A percentile compares a stretch with the other conserved stretches of the same genome.
These are phyloP conservation scores for Tretioscincus oriximinensis DNA, from an alignment of 2,113 vertebrate species.

Conservation along the genomic window DNA sequence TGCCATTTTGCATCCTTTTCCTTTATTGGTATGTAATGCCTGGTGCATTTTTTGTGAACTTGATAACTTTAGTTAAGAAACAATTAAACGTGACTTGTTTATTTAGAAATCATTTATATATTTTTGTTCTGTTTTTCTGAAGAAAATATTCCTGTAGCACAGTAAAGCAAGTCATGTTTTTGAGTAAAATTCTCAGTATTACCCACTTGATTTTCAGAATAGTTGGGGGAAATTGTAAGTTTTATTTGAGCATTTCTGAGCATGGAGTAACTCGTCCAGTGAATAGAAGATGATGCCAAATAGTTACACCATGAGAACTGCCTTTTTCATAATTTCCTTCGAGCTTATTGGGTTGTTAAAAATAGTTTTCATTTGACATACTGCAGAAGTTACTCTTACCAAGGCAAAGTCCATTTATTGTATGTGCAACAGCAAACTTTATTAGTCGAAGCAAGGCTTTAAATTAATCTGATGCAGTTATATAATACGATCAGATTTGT, in stretches of 20 bases:
- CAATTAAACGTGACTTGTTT: no score
- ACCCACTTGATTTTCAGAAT: background rate
- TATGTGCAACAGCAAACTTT: no score
- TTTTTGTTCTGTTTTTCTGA: constrained; percentile 6
- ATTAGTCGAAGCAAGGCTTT: no score
- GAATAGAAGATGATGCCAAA: background rate
- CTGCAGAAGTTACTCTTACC: constrained; percentile 33
- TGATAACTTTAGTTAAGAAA: no score
- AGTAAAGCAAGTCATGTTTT: background rate
- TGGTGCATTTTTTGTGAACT: no score
- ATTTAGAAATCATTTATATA: background rate
- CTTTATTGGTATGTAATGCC: no score
- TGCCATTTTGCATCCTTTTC: no score
- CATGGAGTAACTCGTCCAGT: background rate
- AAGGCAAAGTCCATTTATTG: no score
- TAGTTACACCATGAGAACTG: background rate
- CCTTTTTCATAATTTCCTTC: constrained; percentile 36
- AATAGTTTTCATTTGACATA: constrained; percentile 16
- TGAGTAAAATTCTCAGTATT: background rate
- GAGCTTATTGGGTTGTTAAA: constrained; percentile 29
- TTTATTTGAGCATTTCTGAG: background rate
- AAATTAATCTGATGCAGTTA: no score
- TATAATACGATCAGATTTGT: no score
- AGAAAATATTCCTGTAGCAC: constrained; percentile 28
- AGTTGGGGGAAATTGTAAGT: constrained; percentile 26